Evolutionary conservation across 2,113 vertebrate species (phyloP), one percentile per base, ranked within the genome.

Genomic region (Salvelinus alpinus): DNA sequence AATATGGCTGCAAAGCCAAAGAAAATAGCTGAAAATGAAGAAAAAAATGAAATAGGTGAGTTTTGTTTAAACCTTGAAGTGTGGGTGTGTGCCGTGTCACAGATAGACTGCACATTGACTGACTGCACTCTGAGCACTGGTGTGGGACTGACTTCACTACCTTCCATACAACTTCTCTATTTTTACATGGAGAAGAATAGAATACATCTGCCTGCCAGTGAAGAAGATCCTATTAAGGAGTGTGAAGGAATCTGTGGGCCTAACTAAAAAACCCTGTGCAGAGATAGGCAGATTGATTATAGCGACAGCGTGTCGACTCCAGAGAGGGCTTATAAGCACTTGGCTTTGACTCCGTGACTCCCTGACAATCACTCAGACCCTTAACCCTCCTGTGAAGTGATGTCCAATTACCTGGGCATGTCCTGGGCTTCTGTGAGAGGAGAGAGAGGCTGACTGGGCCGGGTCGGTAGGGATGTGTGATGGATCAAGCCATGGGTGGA

Each of bases 401-500:
- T 24, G 70, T 76, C 80, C 83, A 86, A 84, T 86, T 86, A 86
- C 80, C 72, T 9, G 6, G 59, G 83, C 57, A 84, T 78, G 83
- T 75, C 70, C 68, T 65, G 14, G 13, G 25, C 71, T 20, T 72
- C 51, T 54, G 51, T 54, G 51, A 16, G 51, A 44, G 38, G 38
- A 44, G 38, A 44, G 38, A 44, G 38, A 11, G 8, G 38, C 38
- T 44, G 38, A 44, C 38, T 11, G 38, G 38, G 38, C 38, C 9
- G 9, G 34, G 38, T 11, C 9, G 4, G 51, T 18, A 18, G 51
- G 51, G 51, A 14, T 54, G 51, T 47, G 78, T 87, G 88, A 90
- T 86, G 87, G 82, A 88, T 88, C 85, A 90, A 87, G 84, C 85
- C 80, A 72, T 86, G 83, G 78, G n/a, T 76, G 73, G 80, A 75